These are phyloP conservation scores for Triplophysa siluroides DNA, from an alignment of 2,113 vertebrate genomes.

Conservation along the genomic window DNA sequence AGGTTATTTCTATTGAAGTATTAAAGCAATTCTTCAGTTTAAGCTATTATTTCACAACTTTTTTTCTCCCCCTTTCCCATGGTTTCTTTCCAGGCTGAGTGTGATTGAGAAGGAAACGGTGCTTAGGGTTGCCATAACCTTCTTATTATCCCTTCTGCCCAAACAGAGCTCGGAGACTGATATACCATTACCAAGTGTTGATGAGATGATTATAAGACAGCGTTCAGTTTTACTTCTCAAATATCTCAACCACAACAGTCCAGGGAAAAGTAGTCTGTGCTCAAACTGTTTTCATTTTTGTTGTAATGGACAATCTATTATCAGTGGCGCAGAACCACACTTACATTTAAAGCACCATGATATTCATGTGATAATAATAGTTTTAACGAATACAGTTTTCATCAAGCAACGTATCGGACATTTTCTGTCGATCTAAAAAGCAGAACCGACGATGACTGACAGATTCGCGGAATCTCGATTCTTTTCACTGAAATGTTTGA, in stretches of 20 bases:
- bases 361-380: background rate
- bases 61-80: constrained; percentile 27
- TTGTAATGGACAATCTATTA: background rate
- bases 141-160: constrained; percentile 33
- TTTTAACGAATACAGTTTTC: too few relatives aligned
- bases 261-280: constrained; percentile 19
- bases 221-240: constrained; percentile 16
- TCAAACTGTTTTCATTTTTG: constrained; percentile 1
- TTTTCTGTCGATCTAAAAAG: too few relatives aligned
- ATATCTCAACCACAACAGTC: constrained; percentile 27
- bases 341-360: background rate
- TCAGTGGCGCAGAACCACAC: background rate
- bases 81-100: constrained; percentile 52
- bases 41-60: constrained; percentile 89
- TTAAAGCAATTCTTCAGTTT: constrained; percentile 99
- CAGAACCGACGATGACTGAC: too few relatives aligned
- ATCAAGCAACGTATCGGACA: too few relatives aligned
- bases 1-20: constrained; percentile 99
- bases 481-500: too few relatives aligned
- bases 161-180: constrained; percentile 13
- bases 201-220: constrained; percentile 33
- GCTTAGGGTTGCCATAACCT: constrained; percentile 70
- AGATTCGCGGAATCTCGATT: too few relatives aligned
- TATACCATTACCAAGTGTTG: background rate
- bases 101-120: constrained; percentile 50